These are phyloP conservation scores for Protosalanx chinensis DNA, from an alignment of 2,797 vertebrate species.

Conservation along the genomic window DNA sequence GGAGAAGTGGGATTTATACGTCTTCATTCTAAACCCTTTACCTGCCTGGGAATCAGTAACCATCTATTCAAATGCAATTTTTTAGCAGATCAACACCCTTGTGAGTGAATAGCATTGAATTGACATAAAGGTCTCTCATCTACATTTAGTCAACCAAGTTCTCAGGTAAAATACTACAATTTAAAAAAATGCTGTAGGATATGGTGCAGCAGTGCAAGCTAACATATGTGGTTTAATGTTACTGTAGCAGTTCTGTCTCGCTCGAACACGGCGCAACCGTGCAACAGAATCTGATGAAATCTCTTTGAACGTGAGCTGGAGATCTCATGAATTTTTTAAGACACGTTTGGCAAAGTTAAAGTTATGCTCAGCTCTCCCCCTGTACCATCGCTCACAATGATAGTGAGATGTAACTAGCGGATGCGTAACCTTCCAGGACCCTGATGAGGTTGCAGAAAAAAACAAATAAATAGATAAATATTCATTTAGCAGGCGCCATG, in stretches of 20 bases:
- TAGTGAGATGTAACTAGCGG: slow-evolving; percentile 4
- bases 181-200: too few relatives aligned
- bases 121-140: background rate
- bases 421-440: slow-evolving; percentile 7
- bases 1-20: background rate
- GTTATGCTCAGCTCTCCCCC: slow-evolving; percentile 42
- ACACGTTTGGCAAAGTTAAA: slow-evolving; percentile 57
- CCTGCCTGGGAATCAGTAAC: background rate
- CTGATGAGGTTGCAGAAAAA: background rate
- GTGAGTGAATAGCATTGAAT: background rate
- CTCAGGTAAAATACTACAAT: too few relatives aligned
- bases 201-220: too few relatives aligned
- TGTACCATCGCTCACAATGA: slow-evolving; percentile 26
- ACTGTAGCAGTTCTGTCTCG: slow-evolving; percentile 52
- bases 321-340: slow-evolving; percentile 77
- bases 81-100: background rate
- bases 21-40: background rate
- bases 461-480: background rate
- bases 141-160: background rate
- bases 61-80: background rate
- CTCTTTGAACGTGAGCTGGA: slow-evolving; percentile 61
- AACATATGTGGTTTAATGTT: slow-evolving; percentile 10
- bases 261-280: slow-evolving; percentile 53
- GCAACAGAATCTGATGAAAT: slow-evolving; percentile 66
- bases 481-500: too few relatives aligned